Conservation (phyloP, 2,888 invertebrate genomes). For the Malthinus flaveolus region DNA sequence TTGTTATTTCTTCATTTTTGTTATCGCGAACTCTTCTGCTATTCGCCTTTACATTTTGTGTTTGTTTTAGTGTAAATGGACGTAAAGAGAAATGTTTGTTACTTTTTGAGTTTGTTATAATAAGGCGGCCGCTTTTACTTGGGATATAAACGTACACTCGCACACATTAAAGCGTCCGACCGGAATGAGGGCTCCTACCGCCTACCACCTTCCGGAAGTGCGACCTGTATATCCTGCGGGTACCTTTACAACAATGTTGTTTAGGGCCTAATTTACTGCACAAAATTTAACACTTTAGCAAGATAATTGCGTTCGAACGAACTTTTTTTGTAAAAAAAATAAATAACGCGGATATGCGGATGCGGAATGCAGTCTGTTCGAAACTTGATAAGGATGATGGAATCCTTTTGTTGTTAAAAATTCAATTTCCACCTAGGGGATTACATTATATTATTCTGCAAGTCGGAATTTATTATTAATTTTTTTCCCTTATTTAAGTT, state of each 20-base stretch:
- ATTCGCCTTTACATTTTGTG: constrained; percentile 5
- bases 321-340: neutral
- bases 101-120: constrained; percentile 4
- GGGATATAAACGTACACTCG: constrained; percentile 12
- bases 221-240: constrained; percentile 34
- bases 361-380: too few relatives aligned
- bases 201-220: constrained; percentile 32
- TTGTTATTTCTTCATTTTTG: constrained; percentile 5
- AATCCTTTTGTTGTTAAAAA: constrained; percentile 12
- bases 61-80: constrained; percentile 1
- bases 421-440: constrained; percentile 26
- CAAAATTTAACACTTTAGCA: constrained; percentile 12
- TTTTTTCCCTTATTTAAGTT: too few relatives aligned
- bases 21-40: constrained; percentile 3
- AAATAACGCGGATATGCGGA: neutral
- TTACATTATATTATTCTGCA: constrained; percentile 15
- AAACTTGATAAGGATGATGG: constrained; percentile 1
- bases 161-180: constrained; percentile 34
- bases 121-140: too few relatives aligned
- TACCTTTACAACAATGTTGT: constrained; percentile 26
- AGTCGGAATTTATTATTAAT: neutral
- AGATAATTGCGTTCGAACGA: constrained; percentile 2
- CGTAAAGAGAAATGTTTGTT: neutral
- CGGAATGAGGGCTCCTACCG: constrained; percentile 28
- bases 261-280: constrained; percentile 21